phyloP scores from a whole-genome alignment of 2,888 invertebrate genomes.

The Ypsolopha scabrella region DNA sequence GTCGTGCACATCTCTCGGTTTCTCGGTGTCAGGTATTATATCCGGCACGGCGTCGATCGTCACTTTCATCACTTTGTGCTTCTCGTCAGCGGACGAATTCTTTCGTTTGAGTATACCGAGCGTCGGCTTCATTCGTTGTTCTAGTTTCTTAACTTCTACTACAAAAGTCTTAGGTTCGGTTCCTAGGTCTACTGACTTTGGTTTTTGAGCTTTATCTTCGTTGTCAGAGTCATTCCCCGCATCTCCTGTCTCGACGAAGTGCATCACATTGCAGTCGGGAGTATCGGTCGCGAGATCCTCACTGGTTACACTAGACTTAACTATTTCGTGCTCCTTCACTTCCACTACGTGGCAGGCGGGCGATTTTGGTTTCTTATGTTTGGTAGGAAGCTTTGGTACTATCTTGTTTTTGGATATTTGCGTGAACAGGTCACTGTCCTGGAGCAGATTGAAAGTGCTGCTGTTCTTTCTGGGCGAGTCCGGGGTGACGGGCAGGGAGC shows the following conservation, averaged over 20 bases:
- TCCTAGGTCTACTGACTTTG: conserved; percentile 29
- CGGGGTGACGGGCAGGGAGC: conserved; percentile 28
- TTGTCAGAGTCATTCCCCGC: conserved; percentile 44
- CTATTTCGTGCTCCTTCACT: conserved; percentile 76
- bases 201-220: conserved; percentile 12
- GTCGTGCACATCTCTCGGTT: conserved; percentile 15
- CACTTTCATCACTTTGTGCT: conserved; percentile 21
- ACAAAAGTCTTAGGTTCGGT: conserved; percentile 50
- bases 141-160: conserved; percentile 42
- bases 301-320: conserved; percentile 70
- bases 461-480: conserved; percentile 57
- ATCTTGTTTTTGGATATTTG: conserved; percentile 72
- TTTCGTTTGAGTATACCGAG: conserved; percentile 40
- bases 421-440: conserved; percentile 77
- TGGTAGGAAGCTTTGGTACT: conserved; percentile 16
- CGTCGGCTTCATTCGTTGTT: conserved; percentile 48
- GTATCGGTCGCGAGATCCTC: conserved; percentile 63
- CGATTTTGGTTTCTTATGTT: conserved; percentile 16
- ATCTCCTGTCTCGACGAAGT: conserved; percentile 66
- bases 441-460: conserved; percentile 73
- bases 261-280: conserved; percentile 57
- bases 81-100: conserved; percentile 22
- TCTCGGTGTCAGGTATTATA: conserved; percentile 18
- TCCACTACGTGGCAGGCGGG: conserved; percentile 73
- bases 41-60: conserved; percentile 27